Evolutionary conservation across 2,113 vertebrate genomes (phyloP), one percentile per base, ranked within the genome.

Genomic region (Ptyas mucosa): DNA sequence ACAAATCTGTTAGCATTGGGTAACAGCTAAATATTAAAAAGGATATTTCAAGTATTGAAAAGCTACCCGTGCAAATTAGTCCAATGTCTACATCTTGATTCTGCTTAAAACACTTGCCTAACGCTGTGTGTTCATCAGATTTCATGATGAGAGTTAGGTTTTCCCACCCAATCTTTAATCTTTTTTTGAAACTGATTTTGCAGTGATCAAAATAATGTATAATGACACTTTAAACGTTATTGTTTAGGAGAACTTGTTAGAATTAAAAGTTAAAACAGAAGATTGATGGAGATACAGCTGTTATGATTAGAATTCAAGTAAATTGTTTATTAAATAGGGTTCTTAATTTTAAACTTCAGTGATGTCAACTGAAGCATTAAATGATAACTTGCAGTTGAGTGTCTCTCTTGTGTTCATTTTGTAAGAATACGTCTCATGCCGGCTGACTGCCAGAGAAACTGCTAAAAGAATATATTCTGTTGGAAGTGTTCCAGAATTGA

Each of bases 291-390:
- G 7, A 93, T 95, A 90, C 12, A 3, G 0, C 4, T 93, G 39
- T 93, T 94, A 90, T 97, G 97, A 96, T 96, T 97, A 88, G 95
- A 97, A 97, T 97, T 96, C 75, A 94, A 94, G 93, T 95, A 98
- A 98, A 98, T 98, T 98, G 91, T 97, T 98, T 97, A 97, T 97
- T 97, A 97, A 96, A 87, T 93, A 96, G 95, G 92, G 96, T 95
- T 97, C 97, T 98, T 98, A 97, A 98, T 98, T 98, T 98, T 97
- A 97, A 96, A 96, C 95, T 0, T 0, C 1, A 53, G 93, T 95
- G 95, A 96, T 98, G 96, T 98, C 98, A 98, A 98, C 96, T 97
- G 97, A 97, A 96, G 97, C 97, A 98, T 98, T 98, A 97, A 98
- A 98, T 97, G 97, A 97, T 98, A 97, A 97, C 96, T 98, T 97